These are phyloP conservation scores for Timandra comae DNA, from an alignment of 2,888 invertebrate species.

Conservation along the genomic window DNA sequence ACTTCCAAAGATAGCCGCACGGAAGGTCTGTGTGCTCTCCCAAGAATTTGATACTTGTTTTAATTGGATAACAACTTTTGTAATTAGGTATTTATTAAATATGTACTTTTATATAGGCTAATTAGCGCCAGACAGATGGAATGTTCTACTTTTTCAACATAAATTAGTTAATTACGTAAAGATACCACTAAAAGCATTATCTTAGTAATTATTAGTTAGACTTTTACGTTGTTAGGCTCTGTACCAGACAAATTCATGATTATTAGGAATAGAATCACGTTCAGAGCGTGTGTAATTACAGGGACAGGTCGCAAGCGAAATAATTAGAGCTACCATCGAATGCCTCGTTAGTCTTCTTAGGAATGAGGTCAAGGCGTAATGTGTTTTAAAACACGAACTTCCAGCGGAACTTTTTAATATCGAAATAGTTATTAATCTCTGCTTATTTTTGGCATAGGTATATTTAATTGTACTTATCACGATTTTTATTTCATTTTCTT, in stretches of 20 bases:
- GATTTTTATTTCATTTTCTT: no score
- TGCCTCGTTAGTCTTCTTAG: constrained; percentile 44
- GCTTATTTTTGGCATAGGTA: neutral
- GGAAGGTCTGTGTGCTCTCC: constrained; percentile 26
- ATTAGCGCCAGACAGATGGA: no score
- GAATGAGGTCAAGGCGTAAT: constrained; percentile 41
- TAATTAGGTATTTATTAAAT: no score
- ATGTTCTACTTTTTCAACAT: no score
- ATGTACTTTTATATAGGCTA: no score
- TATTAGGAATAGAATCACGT: constrained; percentile 43
- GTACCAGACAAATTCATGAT: constrained; percentile 8
- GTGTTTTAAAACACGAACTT: constrained; percentile 26
- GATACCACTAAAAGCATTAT: no score
- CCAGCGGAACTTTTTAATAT: constrained; percentile 23
- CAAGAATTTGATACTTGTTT: constrained; percentile 24
- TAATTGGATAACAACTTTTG: constrained; percentile 21
- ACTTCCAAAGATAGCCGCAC: constrained; percentile 40
- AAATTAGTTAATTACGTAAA: no score
- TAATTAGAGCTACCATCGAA: constrained; percentile 49
- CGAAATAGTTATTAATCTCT: constrained; percentile 1
- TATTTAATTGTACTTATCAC: neutral
- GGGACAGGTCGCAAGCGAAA: constrained; percentile 41
- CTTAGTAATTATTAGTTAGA: neutral
- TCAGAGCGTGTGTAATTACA: constrained; percentile 43
- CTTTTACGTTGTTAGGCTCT: constrained; percentile 4